These are phyloP conservation scores for Dipodomys ordii DNA, from an alignment of 2,113 vertebrate genomes.

Conservation along the genomic window DNA sequence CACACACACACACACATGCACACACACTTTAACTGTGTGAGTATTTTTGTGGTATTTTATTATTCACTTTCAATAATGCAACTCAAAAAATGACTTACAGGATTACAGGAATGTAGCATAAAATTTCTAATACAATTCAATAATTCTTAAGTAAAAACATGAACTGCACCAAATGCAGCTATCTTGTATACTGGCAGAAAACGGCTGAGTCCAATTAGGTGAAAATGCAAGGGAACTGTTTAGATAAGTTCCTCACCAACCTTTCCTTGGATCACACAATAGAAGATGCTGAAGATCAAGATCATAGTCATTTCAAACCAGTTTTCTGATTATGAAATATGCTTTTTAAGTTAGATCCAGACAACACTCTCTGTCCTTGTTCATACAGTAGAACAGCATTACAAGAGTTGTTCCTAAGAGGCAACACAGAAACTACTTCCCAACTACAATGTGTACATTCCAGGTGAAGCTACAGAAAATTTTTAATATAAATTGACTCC, in stretches of 20 bases:
- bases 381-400: not conserved
- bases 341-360: conserved; percentile 44
- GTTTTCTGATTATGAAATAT: conserved; percentile 60
- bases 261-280: conserved; percentile 68
- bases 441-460: conserved; percentile 34
- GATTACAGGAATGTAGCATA: conserved; percentile 71
- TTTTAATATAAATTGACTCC: conserved; percentile 32
- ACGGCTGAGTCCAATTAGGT: conserved; percentile 72
- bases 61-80: conserved; percentile 81
- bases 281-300: conserved; percentile 66
- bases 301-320: conserved; percentile 52
- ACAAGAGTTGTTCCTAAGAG: not conserved
- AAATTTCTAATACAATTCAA: conserved; percentile 79
- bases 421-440: conserved; percentile 16
- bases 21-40: conserved; percentile 65
- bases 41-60: conserved; percentile 42
- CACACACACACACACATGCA: not conserved
- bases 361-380: not conserved
- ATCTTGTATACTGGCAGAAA: conserved; percentile 72
- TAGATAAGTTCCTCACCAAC: conserved; percentile 78
- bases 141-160: conserved; percentile 79
- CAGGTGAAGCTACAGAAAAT: conserved; percentile 43
- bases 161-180: conserved; percentile 52
- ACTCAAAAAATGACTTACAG: conserved; percentile 72
- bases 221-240: conserved; percentile 47